Evolutionary conservation across 2,113 vertebrate species (phyloP).

Genomic region (Maccullochella peelii): DNA sequence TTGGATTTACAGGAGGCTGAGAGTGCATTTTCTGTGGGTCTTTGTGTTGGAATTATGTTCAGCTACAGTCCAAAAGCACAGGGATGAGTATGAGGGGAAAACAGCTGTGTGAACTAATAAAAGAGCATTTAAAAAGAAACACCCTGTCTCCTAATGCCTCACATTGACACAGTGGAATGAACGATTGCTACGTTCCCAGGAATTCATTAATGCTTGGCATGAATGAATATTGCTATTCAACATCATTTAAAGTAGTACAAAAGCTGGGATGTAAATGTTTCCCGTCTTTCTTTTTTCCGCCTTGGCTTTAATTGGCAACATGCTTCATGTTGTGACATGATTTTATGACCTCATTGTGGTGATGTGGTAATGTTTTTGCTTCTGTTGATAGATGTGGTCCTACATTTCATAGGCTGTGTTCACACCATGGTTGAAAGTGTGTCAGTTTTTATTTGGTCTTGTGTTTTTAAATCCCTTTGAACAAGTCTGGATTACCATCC

Average conservation of each 20-base stretch:
- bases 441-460: not conserved
- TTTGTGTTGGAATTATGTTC: constrained; percentile 74
- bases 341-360: constrained; percentile 39
- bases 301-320: constrained; percentile 45
- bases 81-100: constrained; percentile 44
- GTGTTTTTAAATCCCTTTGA: not conserved
- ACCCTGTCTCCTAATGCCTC: constrained; percentile 47
- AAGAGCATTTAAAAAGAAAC: constrained; percentile 64
- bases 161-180: constrained; percentile 50
- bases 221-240: constrained; percentile 50
- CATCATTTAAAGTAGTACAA: constrained; percentile 45
- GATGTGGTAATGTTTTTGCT: not conserved
- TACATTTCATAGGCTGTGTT: not conserved
- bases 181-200: constrained; percentile 31
- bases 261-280: constrained; percentile 53
- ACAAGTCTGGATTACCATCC: not conserved
- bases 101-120: constrained; percentile 66
- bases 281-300: constrained; percentile 12
- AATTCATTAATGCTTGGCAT: constrained; percentile 58
- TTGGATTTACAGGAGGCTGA: constrained; percentile 66
- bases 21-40: constrained; percentile 57
- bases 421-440: not conserved
- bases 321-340: constrained; percentile 42
- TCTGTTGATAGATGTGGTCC: not conserved
- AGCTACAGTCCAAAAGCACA: constrained; percentile 47